Evolutionary conservation across 2,113 vertebrate species (phyloP), one percentile per base, ranked within the genome.

Genomic region (Tenebrosternarchus preto): DNA sequence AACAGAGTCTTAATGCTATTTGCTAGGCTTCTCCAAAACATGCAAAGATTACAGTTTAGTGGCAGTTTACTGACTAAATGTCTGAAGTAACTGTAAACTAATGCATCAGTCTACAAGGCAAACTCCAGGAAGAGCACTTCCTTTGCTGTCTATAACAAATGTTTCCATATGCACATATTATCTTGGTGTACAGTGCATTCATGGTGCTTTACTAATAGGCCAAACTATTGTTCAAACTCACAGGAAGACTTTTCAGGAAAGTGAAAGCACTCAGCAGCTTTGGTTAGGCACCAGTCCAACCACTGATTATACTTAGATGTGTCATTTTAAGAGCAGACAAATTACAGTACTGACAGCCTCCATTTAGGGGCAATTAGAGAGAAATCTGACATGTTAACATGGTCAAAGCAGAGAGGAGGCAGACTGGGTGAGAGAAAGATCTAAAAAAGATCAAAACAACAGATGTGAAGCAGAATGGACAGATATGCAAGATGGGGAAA

Each of bases 311-410:
- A 71, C 9, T 11, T 71, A 46, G 55, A 84, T 67, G 63, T 78
- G 76, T 78, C 33, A 72, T 75, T 85, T 81, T 80, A 78, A 69
- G 36, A 82, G 46, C 61, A 82, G 83, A 85, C 77, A 68, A 82
- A 82, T 82, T 78, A 80, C 27, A 72, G 16, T 25, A 68, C 57
- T 76, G 80, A 82, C 79, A 64, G 27, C 73, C 71, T 53, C 67
- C 76, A 78, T 82, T 78, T 76, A 79, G 76, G 36, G 66, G 64
- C 76, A 85, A 82, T 84, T 79, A 79, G 31, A 31, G 73, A 69
- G 76, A 75, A 79, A 71, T 70, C 80, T 84, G 70, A 75, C 72
- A 57, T 27, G 22, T 78, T 69, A 67, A 57, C 70, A 63, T 22
- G 22, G 53, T 56, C 24, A 27, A 25, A 68, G 25, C 53, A 55